These are phyloP conservation scores for Galbula dea DNA, from an alignment of 2,113 vertebrate species.

Conservation along the genomic window DNA sequence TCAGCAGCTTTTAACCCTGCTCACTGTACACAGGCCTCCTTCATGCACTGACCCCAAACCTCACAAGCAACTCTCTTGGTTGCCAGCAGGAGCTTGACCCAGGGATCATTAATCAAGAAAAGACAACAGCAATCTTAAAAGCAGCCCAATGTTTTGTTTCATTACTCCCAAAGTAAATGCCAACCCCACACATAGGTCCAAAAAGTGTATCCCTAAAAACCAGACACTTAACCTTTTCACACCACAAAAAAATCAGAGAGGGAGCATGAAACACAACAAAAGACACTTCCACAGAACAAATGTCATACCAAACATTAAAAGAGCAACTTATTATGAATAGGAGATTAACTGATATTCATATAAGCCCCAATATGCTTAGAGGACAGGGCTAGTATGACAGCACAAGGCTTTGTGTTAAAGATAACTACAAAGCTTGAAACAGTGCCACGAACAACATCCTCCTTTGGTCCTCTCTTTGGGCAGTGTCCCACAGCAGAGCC, in stretches of 20 bases:
- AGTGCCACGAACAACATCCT: not conserved
- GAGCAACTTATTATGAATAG: no score
- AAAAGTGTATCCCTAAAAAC: not conserved
- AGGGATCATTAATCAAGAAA: not conserved
- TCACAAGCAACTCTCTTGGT: not conserved
- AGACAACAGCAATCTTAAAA: not conserved
- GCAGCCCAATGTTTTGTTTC: not conserved
- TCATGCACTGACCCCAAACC: not conserved
- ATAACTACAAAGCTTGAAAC: not conserved
- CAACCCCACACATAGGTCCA: fast-evolving
- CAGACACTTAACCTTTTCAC: fast-evolving
- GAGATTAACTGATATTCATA: no score
- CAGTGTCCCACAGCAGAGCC: not conserved
- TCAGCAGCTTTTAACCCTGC: not conserved
- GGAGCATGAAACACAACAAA: slow-evolving; percentile 9
- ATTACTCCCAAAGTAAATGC: not conserved
- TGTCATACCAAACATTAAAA: not conserved
- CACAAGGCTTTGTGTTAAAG: not conserved
- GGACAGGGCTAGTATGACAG: not conserved
- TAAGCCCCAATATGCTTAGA: fast-evolving
- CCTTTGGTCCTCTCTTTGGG: not conserved
- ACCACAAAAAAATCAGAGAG: not conserved
- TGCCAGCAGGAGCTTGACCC: not conserved
- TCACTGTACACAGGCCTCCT: fast-evolving
- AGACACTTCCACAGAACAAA: not conserved